Base-by-base conservation (phyloP, 2,888 invertebrate genomes). In the Cantharis nigra region DNA sequence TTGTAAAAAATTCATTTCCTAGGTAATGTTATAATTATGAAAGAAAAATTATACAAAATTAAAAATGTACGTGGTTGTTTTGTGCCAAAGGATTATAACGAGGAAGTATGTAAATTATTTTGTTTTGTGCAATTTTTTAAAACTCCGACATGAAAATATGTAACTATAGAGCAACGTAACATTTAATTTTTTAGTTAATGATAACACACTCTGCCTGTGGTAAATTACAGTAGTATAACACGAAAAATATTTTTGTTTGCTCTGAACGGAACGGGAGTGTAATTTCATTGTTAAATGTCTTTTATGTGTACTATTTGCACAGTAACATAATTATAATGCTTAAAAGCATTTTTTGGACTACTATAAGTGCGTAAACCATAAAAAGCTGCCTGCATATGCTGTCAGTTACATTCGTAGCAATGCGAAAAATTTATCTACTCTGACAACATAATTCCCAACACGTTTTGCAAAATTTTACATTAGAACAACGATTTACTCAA, bases 361-460 rank as follows among this genome's bases (percentile, higher is more conserved):
- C 26, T n/a, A 67, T 26, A 67, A 67, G 65, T 67, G 65, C 65
- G 65, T 67, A 67, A 67, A 67, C 65, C 65, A 67, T 69, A 74
- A 67, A 69, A 69, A 49, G 69, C 26, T 10, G 10, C 18, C n/a
- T 49, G 69, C 63, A 69, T 63, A 69, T 74, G 63, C 70, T 77
- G 69, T 67, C 65, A 77, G 67, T 30, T 71, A 75, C 71, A 71
- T 64, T 77, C 69, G 63, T 72, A 69, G 62, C 71, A 74, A 71
- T 63, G 71, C 77, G 63, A 74, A 71, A 72, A 77, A 77, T 77
- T 77, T 74, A 77, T 74, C 74, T 69, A 16, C 23, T 26, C 67
- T 73, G 74, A 77, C 72, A 70, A 65, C 30, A 64, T 70, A 71
- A 77, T 73, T 70, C 73, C 65, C 20, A 71, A 77, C 73, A 74